Conservation (phyloP, 2,797 vertebrate species). For the Mormyrops boulengeri region DNA sequence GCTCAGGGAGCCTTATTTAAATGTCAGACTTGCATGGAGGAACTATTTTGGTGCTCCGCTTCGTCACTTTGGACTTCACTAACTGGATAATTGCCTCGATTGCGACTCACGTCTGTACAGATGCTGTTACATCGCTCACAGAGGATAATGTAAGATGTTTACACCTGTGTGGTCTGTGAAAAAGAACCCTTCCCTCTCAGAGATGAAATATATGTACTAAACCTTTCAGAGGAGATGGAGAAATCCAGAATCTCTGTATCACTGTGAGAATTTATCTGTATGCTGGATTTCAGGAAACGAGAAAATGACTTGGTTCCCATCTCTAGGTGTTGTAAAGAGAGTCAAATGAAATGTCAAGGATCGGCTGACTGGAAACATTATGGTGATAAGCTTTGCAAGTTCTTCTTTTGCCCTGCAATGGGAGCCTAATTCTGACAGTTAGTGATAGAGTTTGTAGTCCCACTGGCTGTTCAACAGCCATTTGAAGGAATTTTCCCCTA, state of each 20-base stretch:
- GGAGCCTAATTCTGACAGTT: not conserved
- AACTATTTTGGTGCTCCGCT: not conserved
- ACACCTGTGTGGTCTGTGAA: not conserved
- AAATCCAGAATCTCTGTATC: not conserved
- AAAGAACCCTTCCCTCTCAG: not conserved
- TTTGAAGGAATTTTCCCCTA: not conserved
- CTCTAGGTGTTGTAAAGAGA: not conserved
- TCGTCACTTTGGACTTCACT: not conserved
- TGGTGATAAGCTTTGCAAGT: not conserved
- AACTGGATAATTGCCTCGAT: not conserved
- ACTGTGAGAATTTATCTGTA: conserved; percentile 43
- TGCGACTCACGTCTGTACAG: not conserved
- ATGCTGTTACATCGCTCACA: not conserved
- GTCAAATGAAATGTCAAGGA: conserved; percentile 1
- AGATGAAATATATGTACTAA: not conserved
- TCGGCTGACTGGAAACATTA: not conserved
- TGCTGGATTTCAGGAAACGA: conserved; percentile 19
- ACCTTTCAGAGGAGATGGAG: not conserved
- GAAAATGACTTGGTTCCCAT: not conserved
- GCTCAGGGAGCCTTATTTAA: not conserved
- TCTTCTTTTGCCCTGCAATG: not conserved
- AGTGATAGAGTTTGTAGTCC: not conserved
- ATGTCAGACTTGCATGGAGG: not conserved
- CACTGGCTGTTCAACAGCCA: not conserved
- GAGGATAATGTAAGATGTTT: not conserved